These are phyloP conservation scores for Petrocephalus microphthalmus DNA, from an alignment of 2,113 vertebrate genomes.

Conservation along the genomic window DNA sequence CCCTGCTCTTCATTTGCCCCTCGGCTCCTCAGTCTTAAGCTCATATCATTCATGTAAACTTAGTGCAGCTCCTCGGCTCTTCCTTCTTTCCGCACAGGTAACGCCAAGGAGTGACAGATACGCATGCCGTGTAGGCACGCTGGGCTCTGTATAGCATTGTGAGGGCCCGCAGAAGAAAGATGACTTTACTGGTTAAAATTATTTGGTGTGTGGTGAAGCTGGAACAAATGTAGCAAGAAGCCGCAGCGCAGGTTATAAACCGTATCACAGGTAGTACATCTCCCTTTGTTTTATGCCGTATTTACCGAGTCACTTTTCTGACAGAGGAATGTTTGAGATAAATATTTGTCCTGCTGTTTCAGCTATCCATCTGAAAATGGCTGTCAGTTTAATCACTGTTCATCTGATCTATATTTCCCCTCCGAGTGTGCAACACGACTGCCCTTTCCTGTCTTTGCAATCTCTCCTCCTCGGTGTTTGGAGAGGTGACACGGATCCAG, in stretches of 20 bases:
- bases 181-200: conserved; percentile 1
- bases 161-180: neutral
- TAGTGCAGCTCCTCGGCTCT: neutral
- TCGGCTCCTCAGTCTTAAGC: conserved; percentile 25
- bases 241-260: neutral
- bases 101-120: neutral
- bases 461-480: conserved; percentile 3
- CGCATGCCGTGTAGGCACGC: neutral
- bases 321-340: neutral
- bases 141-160: neutral
- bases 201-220: neutral
- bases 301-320: conserved; percentile 7
- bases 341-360: conserved; percentile 8
- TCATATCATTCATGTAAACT: conserved; percentile 13
- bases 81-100: neutral
- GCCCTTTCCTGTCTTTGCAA: conserved; percentile 36
- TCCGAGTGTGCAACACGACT: conserved; percentile 23
- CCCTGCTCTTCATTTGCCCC: conserved; percentile 17
- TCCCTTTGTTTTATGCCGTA: neutral
- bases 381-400: conserved; percentile 22
- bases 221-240: neutral
- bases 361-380: conserved; percentile 1
- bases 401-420: conserved; percentile 29
- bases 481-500: conserved; percentile 51
- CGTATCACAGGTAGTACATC: neutral